Base-by-base conservation (phyloP, 1,140 invertebrate species). In the Harlomillsia oculata region DNA sequence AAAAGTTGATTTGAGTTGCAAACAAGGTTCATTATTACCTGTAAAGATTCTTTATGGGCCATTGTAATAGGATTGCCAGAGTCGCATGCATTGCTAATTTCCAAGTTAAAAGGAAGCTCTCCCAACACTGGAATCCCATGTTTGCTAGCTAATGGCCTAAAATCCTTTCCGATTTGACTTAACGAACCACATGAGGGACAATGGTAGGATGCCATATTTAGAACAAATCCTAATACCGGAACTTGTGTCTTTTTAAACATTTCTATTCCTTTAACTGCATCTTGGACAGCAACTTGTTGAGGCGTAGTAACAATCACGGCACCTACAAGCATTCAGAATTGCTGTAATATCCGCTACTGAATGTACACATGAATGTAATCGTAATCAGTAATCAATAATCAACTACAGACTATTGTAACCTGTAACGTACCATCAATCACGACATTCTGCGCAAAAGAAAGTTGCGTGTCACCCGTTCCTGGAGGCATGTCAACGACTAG, bases 401-500 rank as follows among this genome's bases (percentile, higher is more conserved):
- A 39, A 52, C 14, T 26, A 23, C 26, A 4, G 16, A 37, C 6
- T n/a, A 39, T 18, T 44, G n/a, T 25, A 37, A 26, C n/a, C n/a
- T n/a, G n/a, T 2, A 43, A 44, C 40, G 43, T 72, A 80, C 86
- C 87, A 73, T 80, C 72, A 36, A 97, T 80, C 13, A 85, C 84
- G 34, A 92, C 74, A 71, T 87, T 90, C 71, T 97, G 92, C 48
- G 85, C 75, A 0, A 94, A 76, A 1, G 88, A 89, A 5, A 94
- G 72, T 68, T 91, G 87, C 1, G 87, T 89, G 72, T 94, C 90
- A 4, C 90, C 89, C 2, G 90, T 94, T 46, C 90, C 90, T 0
- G 90, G 90, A 2, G 90, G 90, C 53, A 89, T 91, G 70, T 94
- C 90, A 2, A 94, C 75, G 6, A 94, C 72, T 28, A 94, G 74